These are phyloP conservation scores for Tricholaema leucomelas DNA, from an alignment of 2,113 vertebrate species.

Conservation along the genomic window DNA sequence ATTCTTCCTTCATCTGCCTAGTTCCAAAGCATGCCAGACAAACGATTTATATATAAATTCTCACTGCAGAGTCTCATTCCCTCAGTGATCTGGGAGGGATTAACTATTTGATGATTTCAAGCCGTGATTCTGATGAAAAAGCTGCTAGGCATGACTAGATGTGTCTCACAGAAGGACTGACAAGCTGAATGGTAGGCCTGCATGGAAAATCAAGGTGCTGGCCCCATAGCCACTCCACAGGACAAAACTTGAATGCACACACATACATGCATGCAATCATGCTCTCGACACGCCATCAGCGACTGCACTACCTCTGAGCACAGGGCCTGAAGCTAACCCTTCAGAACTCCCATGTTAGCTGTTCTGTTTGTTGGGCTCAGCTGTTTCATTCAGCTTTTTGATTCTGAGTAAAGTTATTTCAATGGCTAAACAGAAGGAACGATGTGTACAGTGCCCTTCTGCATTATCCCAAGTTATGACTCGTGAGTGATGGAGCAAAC, in stretches of 20 bases:
- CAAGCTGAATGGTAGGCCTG: neutral
- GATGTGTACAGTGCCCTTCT: neutral
- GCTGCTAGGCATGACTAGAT: conserved; percentile 12
- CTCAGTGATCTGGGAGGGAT: conserved; percentile 37
- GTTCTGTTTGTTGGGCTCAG: conserved; percentile 50
- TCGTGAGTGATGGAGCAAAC: conserved; percentile 16
- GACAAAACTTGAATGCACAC: neutral
- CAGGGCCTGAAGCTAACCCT: neutral
- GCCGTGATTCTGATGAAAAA: conserved; percentile 48
- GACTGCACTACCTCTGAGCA: neutral
- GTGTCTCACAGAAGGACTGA: neutral
- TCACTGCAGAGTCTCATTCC: neutral
- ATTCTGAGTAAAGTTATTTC: conserved; percentile 56
- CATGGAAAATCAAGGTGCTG: neutral
- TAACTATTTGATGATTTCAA: conserved; percentile 51
- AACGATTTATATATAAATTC: conserved; percentile 46
- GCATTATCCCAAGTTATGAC: conserved; percentile 38
- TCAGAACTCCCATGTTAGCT: conserved; percentile 24
- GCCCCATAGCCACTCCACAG: neutral
- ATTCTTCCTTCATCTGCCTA: neutral
- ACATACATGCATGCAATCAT: neutral
- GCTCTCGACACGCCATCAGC: neutral
- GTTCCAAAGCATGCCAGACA: neutral
- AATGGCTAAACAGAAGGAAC: conserved; percentile 39
- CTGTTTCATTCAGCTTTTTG: conserved; percentile 47